Evolutionary conservation across 2,888 invertebrate genomes (phyloP).

Genomic region (Leptopilina syphax): DNA sequence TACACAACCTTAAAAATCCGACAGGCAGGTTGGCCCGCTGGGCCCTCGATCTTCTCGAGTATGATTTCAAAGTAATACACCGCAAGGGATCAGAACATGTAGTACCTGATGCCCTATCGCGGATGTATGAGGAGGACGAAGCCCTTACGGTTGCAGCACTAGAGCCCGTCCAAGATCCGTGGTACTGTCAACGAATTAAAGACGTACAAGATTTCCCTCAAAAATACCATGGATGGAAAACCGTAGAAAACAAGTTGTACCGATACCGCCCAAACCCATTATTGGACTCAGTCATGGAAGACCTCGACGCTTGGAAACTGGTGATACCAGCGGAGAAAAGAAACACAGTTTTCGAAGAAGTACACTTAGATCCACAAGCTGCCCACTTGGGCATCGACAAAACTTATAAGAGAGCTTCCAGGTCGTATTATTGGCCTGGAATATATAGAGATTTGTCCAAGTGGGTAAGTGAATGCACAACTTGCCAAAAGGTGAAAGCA

Average conservation of each 20-base stretch:
- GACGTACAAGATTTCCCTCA: slow-evolving; percentile 36
- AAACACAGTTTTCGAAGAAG: background rate
- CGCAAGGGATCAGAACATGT: slow-evolving; percentile 47
- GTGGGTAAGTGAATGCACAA: slow-evolving; percentile 20
- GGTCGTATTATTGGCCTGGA: slow-evolving; percentile 36
- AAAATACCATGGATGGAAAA: slow-evolving; percentile 47
- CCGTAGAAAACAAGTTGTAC: slow-evolving; percentile 41
- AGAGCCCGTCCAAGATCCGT: slow-evolving; percentile 24
- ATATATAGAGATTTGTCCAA: slow-evolving; percentile 31
- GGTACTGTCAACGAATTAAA: slow-evolving; percentile 42
- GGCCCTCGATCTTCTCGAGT: slow-evolving; percentile 54
- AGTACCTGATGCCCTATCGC: slow-evolving; percentile 51
- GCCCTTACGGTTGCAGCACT: background rate
- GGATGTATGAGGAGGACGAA: slow-evolving; percentile 45
- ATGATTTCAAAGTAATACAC: slow-evolving; percentile 49
- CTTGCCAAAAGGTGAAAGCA: slow-evolving; percentile 38
- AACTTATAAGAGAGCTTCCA: slow-evolving; percentile 21
- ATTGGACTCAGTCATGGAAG: slow-evolving; percentile 36
- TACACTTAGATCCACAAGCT: background rate
- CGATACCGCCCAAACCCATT: slow-evolving; percentile 36
- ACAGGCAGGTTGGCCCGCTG: slow-evolving; percentile 53
- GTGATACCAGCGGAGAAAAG: slow-evolving; percentile 35
- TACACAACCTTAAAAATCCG: slow-evolving; percentile 48
- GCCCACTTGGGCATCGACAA: slow-evolving; percentile 38
- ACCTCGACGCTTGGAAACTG: slow-evolving; percentile 52